phyloP scores from a whole-genome alignment of 2,797 vertebrate species.

The Octomys mimax region DNA sequence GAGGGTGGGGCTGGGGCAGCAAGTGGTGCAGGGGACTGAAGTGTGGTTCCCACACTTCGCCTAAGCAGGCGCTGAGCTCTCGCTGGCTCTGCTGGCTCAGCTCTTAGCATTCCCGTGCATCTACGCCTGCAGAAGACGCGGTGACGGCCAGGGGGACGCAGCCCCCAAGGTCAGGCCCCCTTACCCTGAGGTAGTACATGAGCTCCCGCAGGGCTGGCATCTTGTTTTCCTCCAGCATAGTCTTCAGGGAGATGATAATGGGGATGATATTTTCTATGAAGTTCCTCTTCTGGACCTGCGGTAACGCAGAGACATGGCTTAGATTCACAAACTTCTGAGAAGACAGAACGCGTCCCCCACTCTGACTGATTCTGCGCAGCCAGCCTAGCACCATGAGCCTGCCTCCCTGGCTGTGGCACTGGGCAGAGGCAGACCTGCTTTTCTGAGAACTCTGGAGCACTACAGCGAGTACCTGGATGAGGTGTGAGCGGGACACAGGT shows the following conservation, averaged over 20 bases:
- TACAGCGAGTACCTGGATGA: neutral
- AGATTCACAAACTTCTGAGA: neutral
- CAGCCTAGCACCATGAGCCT: accelerated
- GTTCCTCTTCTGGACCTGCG: conserved; percentile 96
- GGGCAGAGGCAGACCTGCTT: too few relatives aligned
- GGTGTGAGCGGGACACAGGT: neutral
- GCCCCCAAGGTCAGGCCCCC: neutral
- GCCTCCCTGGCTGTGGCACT: neutral
- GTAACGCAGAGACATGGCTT: conserved; percentile 25
- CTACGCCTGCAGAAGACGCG: neutral
- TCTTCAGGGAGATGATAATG: conserved; percentile 94
- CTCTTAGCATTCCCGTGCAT: neutral
- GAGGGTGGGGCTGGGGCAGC: too few relatives aligned
- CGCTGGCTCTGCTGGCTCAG: neutral
- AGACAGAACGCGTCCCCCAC: neutral
- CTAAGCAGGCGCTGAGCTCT: too few relatives aligned
- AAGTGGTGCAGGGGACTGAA: too few relatives aligned
- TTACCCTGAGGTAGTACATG: conserved; percentile 95
- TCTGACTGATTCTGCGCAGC: neutral
- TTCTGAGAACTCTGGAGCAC: neutral
- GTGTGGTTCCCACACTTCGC: too few relatives aligned
- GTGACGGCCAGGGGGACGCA: neutral
- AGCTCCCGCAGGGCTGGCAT: conserved; percentile 94
- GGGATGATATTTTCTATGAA: conserved; percentile 97
- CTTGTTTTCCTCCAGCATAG: conserved; percentile 93